Conservation (phyloP, 2,113 vertebrate genomes). For the Terrapene triunguis region DNA sequence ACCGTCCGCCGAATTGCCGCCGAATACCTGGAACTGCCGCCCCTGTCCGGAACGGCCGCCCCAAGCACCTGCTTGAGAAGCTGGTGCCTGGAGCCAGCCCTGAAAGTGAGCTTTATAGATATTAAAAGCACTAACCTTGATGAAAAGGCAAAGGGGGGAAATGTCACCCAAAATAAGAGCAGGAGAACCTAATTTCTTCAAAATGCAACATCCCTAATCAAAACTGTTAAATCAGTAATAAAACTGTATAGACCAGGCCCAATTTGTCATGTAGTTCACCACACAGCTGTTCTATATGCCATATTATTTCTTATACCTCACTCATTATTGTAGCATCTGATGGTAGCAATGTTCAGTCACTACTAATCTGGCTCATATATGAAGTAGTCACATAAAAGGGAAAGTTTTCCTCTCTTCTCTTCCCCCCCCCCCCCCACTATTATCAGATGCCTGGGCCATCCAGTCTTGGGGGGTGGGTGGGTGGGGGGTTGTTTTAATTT, state of each 20-base stretch:
- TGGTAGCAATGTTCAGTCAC: neutral
- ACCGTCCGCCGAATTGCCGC: too few species aligned
- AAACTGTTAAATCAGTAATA: neutral
- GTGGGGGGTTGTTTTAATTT: neutral
- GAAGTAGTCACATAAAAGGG: neutral
- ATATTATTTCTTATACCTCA: neutral
- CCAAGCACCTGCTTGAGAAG: too few species aligned
- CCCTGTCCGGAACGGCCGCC: too few species aligned
- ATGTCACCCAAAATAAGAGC: neutral
- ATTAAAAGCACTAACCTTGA: neutral
- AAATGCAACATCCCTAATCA: neutral
- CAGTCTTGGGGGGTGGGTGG: neutral
- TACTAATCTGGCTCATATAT: neutral
- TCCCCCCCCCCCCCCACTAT: fast-evolving
- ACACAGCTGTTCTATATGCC: neutral
- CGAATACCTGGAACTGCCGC: too few species aligned
- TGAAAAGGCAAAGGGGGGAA: neutral
- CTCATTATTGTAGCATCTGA: neutral
- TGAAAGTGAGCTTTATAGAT: neutral
- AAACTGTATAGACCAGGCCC: fast-evolving
- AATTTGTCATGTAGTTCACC: neutral
- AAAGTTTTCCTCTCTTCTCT: neutral
- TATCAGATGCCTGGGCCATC: neutral
- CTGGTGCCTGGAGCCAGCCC: too few species aligned
- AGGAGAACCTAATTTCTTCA: neutral